A percentile compares a stretch with the other conserved stretches of the same genome.
Conservation (phyloP, 2,888 invertebrate species). For the Lottia scabra region DNA sequence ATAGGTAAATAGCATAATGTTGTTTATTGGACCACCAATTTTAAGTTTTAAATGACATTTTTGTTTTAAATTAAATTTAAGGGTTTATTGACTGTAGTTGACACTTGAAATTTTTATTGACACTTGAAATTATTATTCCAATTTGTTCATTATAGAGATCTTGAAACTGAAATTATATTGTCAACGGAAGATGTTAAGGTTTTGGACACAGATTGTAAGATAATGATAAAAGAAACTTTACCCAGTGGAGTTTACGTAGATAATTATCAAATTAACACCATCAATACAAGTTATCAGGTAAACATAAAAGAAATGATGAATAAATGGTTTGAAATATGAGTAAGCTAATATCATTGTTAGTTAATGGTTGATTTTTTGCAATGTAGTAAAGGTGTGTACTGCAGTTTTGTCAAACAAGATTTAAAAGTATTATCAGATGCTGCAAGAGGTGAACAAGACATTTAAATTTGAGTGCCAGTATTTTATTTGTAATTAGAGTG, state of each 20-base stretch:
- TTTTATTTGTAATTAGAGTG: not conserved
- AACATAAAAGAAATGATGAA: no score
- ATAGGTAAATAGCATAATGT: slow-evolving; percentile 34
- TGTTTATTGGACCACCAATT: not conserved
- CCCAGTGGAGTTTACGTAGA: slow-evolving; percentile 52
- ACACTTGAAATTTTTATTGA: not conserved
- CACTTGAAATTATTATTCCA: not conserved
- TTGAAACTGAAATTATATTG: slow-evolving; percentile 27
- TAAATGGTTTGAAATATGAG: not conserved
- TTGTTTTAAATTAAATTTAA: no score
- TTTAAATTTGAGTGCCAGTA: not conserved
- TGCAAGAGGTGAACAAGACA: no score
- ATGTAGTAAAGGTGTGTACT: no score
- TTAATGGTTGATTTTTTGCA: no score
- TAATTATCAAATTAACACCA: slow-evolving; percentile 39
- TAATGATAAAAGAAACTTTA: slow-evolving; percentile 42
- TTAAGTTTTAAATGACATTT: not conserved
- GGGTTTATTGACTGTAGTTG: no score
- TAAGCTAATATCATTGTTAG: no score
- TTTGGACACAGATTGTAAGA: slow-evolving; percentile 27
- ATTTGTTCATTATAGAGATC: slow-evolving; percentile 31
- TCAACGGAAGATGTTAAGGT: slow-evolving; percentile 8
- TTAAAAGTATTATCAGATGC: no score
- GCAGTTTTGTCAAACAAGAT: no score
- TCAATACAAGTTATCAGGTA: no score